These are phyloP conservation scores for Leptothorax acervorum DNA, from an alignment of 2,888 invertebrate genomes.

Conservation along the genomic window DNA sequence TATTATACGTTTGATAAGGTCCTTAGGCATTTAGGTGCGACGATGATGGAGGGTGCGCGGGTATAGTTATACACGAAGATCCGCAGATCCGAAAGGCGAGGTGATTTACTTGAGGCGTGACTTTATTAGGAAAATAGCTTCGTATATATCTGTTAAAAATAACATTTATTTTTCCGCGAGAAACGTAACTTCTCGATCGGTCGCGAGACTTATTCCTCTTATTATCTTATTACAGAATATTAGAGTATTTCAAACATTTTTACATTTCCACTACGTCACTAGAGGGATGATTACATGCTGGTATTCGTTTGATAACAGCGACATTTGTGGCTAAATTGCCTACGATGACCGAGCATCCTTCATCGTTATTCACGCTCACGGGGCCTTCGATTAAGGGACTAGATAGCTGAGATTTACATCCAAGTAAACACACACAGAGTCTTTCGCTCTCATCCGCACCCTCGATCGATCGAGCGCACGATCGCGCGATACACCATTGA, in stretches of 20 bases:
- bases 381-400: background rate
- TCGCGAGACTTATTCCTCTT: background rate
- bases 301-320: background rate
- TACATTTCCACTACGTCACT: conserved; percentile 2
- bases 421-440: background rate
- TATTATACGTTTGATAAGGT: background rate
- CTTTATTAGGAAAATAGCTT: conserved; percentile 36
- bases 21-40: conserved; percentile 12
- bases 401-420: conserved; percentile 3
- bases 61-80: background rate
- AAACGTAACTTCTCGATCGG: background rate
- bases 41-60: conserved; percentile 34
- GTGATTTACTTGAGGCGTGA: conserved; percentile 15
- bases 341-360: background rate
- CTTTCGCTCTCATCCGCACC: conserved; percentile 5
- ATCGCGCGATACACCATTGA: conserved; percentile 51
- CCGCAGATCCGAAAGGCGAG: background rate
- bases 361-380: background rate
- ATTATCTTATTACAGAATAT: background rate
- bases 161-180: background rate
- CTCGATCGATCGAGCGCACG: conserved; percentile 52
- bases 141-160: conserved; percentile 27
- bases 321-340: background rate
- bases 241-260: conserved; percentile 11
- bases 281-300: background rate